Evolutionary conservation across 2,113 vertebrate genomes (phyloP).

Genomic region (Anser brachyrhynchus): DNA sequence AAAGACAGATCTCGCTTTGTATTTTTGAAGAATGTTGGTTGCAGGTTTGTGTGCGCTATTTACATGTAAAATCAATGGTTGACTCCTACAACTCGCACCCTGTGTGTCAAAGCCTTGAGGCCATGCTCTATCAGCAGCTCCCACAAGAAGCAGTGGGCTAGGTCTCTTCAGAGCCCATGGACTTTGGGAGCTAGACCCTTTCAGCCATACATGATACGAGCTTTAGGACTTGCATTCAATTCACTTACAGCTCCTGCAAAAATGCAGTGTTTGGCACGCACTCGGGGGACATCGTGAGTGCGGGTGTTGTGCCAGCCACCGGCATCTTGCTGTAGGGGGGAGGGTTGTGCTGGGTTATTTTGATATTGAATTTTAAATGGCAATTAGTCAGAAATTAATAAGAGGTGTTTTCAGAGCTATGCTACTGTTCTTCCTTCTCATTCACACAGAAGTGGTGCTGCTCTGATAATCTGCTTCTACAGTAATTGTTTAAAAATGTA

Average conservation of each 20-base stretch:
- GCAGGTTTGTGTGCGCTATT: not conserved
- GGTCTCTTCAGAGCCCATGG: not conserved
- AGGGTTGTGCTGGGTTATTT: not conserved
- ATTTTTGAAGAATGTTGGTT: not conserved
- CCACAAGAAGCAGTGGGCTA: fast-evolving
- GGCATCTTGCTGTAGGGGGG: fast-evolving
- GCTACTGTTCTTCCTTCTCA: not conserved
- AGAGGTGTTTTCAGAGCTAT: not conserved
- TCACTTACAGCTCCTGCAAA: not conserved
- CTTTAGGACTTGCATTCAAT: not conserved
- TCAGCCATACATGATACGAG: fast-evolving
- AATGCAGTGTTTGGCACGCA: fast-evolving
- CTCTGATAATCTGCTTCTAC: too few relatives aligned
- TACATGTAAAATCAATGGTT: not conserved
- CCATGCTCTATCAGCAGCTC: not conserved
- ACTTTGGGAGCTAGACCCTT: not conserved
- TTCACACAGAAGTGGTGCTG: fast-evolving
- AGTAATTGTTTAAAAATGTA: not conserved
- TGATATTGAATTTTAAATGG: not conserved
- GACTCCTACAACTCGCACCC: fast-evolving
- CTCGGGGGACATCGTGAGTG: fast-evolving
- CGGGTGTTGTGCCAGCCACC: fast-evolving
- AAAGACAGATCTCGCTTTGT: not conserved
- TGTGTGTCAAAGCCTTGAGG: fast-evolving
- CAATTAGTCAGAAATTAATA: not conserved